Evolutionary conservation across 2,113 vertebrate genomes (phyloP), one percentile per base, ranked within the genome.

Genomic region (Bolborhynchus lineola): DNA sequence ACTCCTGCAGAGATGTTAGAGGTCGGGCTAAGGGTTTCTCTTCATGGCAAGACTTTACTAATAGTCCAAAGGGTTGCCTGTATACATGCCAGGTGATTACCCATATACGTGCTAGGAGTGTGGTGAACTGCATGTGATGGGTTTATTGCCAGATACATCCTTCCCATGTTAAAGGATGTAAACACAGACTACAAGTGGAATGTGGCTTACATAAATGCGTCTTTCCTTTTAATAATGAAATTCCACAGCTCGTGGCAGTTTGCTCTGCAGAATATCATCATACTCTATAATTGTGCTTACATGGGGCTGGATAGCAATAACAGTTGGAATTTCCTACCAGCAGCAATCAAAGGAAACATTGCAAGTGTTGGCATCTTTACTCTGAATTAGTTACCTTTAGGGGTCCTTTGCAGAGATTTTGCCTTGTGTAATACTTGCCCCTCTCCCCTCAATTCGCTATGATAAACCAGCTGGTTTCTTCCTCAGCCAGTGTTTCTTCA

Each of bases 261-360:
- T 91, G 11, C 53, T 55, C 12, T 55, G 47, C n/a, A 82, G 72
- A 50, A 47, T 59, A 46, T 76, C 50, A 29, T 79, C 29, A 5
- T 57, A 17, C 52, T 68, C 78, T 47, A 9, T 76, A 49, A 35
- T 19, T 39, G 33, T 69, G 24, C 37, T 91, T 79, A 16, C 11
- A 1, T 20, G 50, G 80, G n/a, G 31, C 35, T 78, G 19, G 41
- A 59, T 64, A 57, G 59, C 82, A 95, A 53, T 95, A 95, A 90
- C 84, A 65, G n/a, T 31, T 72, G 74, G 93, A 92, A 91, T 95
- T 95, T 85, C 82, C 86, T 84, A 52, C 44, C 67, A 41, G 77
- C 74, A 69, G 57, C 6, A 44, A 64, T 91, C 92, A 70, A 70
- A 93, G 76, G 46, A 70, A 81, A 25, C 55, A 25, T 71, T 92